These are phyloP conservation scores for Pristionchus exspectatus DNA, from an alignment of 2,888 invertebrate species.

Conservation along the genomic window DNA sequence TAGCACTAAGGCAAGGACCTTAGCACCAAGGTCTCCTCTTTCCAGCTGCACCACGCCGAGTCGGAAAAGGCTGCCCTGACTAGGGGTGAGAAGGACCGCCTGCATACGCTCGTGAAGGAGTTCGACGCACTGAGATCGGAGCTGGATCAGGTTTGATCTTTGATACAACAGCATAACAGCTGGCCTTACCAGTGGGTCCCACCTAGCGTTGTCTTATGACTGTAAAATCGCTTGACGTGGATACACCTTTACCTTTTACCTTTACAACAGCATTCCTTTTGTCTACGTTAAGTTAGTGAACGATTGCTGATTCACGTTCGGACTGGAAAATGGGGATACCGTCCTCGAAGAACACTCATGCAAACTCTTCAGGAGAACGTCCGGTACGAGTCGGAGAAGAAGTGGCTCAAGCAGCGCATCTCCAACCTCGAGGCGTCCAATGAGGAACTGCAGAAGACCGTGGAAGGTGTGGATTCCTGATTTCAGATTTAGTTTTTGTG, in stretches of 20 bases:
- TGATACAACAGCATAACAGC: neutral
- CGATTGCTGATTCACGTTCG: neutral
- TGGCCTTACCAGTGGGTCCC: too few relatives aligned
- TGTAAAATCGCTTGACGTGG: too few relatives aligned
- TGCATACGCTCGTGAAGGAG: constrained; percentile 71
- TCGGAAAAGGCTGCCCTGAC: constrained; percentile 63
- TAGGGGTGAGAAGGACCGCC: constrained; percentile 64
- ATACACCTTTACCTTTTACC: too few relatives aligned
- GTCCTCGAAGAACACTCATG: too few relatives aligned
- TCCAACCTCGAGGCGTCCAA: constrained; percentile 70
- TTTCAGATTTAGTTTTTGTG: too few relatives aligned
- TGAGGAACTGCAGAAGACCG: constrained; percentile 62
- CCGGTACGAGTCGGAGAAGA: constrained; percentile 71
- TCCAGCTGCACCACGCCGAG: constrained; percentile 61
- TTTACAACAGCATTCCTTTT: too few relatives aligned
- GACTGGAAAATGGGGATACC: neutral
- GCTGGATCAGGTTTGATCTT: constrained; percentile 66
- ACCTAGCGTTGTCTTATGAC: too few relatives aligned
- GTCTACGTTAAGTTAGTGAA: too few relatives aligned
- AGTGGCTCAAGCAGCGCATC: constrained; percentile 70
- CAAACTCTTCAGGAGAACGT: constrained; percentile 61
- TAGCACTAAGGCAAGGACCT: too few relatives aligned
- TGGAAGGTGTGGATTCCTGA: constrained; percentile 54
- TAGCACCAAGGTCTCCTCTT: neutral
- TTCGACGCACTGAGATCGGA: constrained; percentile 74